phyloP scores from a whole-genome alignment of 2,113 vertebrate species.

The Lagenorhynchus albirostris region DNA sequence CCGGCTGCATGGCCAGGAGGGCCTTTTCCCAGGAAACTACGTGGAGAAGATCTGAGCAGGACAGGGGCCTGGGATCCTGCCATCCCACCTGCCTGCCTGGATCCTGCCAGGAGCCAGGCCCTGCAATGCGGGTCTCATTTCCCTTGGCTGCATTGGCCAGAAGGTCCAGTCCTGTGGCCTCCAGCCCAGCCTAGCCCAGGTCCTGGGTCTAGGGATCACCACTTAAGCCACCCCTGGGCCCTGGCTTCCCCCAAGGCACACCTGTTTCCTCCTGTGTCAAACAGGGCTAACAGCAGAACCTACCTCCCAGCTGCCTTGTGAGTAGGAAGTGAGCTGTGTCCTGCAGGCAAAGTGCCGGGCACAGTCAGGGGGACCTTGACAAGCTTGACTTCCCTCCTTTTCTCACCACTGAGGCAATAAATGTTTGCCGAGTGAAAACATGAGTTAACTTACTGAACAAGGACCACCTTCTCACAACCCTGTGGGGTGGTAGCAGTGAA shows the following conservation, averaged over 20 bases:
- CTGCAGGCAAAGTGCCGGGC: neutral
- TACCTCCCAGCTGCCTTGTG: conserved; percentile 43
- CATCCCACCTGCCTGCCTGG: neutral
- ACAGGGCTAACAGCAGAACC: neutral
- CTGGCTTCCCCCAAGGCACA: neutral
- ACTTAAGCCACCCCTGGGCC: neutral
- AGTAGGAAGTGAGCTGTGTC: neutral
- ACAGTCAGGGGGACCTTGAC: neutral
- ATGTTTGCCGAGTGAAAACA: neutral
- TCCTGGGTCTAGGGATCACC: neutral
- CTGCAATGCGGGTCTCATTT: neutral
- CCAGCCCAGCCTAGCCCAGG: neutral
- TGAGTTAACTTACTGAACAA: neutral
- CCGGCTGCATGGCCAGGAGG: conserved; percentile 89
- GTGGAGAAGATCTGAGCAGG: conserved; percentile 93
- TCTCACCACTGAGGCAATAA: conserved; percentile 30
- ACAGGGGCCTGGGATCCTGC: neutral
- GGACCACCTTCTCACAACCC: neutral
- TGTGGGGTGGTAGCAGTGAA: neutral
- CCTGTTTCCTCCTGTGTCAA: neutral
- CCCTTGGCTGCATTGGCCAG: neutral
- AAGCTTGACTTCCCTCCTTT: neutral
- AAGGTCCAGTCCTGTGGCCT: neutral
- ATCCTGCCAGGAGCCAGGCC: neutral
- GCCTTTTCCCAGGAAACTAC: conserved; percentile 97